Base-by-base conservation (phyloP, 2,797 vertebrate species). In the Takifugu rubripes region DNA sequence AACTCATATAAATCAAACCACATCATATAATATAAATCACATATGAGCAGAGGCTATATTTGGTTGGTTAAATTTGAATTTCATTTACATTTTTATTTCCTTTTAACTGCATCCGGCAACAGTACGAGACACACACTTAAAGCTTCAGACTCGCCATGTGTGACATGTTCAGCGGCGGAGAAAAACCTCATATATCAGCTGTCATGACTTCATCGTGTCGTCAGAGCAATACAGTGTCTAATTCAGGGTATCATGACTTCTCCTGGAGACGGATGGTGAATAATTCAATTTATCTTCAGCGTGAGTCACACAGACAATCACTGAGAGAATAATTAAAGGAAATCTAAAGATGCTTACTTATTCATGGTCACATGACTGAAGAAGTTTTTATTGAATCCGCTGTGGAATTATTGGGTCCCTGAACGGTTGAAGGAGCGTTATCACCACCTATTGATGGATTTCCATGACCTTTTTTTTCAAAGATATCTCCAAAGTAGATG, bases 201-300 rank as follows among this genome's bases (percentile, higher is more conserved):
- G 79, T 81, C 79, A 75, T 27, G 42, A 61, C 66, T 54, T 64
- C 72, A 77, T 78, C 78, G 79, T 79, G 74, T 84, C 74, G 21
- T 63, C 63, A 72, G 81, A 81, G 77, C 74, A 75, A 76, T 73
- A 63, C 67, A 53, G 59, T 48, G 58, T 66, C 66, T 82, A 77
- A 84, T 80, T 71, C 67, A 56, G 70, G 66, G 68, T 81, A 64
- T 81, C 75, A 73, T 68, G 79, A 65, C 68, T 79, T 79, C 64
- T 74, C 54, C 45, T 10, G 47, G 44, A 78, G 66, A 82, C 72
- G 81, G 67, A 71, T 25, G 53, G 59, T 81, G 76, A 84, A 84
- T 72, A 71, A 77, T 70, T 70, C 50, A 24, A 46, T 65, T 40
- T 10, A 36, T 52, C 48, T 9, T 26, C 33, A 50, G 44, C 17